phyloP scores from a whole-genome alignment of 2,888 invertebrate genomes.

The Drosophila dives region DNA sequence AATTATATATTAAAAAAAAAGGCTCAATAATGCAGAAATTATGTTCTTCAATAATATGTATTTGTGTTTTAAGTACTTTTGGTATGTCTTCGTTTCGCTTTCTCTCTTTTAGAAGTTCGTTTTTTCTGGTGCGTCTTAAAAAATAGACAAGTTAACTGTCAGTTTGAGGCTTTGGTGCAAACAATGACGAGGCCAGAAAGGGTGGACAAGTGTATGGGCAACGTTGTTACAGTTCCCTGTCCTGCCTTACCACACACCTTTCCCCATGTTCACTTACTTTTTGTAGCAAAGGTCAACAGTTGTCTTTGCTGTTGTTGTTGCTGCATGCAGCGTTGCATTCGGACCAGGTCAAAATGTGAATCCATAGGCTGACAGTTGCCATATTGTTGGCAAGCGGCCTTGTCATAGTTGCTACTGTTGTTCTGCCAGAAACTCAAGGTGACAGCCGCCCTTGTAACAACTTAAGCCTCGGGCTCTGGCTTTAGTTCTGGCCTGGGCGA shows the following conservation, averaged over 20 bases:
- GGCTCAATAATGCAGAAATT: neutral
- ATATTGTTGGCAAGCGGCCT: conserved; percentile 45
- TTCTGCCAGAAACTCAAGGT: conserved; percentile 50
- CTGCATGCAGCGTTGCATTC: conserved; percentile 30
- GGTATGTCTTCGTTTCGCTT: neutral
- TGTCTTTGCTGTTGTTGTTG: conserved; percentile 27
- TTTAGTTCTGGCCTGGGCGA: neutral
- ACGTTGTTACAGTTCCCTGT: conserved; percentile 36
- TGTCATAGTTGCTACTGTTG: conserved; percentile 32
- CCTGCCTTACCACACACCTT: neutral
- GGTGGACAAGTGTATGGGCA: conserved; percentile 69
- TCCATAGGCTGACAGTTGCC: conserved; percentile 59
- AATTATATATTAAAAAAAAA: neutral
- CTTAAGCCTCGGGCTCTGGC: conserved; percentile 48
- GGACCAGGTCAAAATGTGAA: conserved; percentile 53
- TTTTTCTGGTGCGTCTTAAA: conserved; percentile 56
- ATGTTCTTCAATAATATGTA: neutral
- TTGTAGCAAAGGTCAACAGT: conserved; percentile 57
- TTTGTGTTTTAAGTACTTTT: conserved; percentile 1
- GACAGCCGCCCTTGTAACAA: conserved; percentile 41
- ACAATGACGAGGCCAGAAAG: conserved; percentile 78
- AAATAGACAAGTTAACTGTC: conserved; percentile 79
- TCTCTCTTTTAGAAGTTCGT: conserved; percentile 27
- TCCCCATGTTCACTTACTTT: neutral
- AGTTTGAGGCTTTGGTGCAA: conserved; percentile 73